Conservation (phyloP, 1,140 invertebrate species). For the Bombus confusus region DNA sequence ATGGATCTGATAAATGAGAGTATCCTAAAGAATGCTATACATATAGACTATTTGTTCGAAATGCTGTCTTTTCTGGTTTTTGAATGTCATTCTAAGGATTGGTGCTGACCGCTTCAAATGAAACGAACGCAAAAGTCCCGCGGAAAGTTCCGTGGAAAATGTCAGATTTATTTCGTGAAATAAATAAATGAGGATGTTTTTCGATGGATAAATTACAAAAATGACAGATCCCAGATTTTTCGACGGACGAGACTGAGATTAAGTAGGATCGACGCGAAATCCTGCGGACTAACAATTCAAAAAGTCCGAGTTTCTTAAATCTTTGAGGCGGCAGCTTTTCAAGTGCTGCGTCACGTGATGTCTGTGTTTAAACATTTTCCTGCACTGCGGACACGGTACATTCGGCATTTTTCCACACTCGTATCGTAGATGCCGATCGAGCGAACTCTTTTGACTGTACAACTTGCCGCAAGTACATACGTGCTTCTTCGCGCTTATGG, state of each 20-base stretch:
- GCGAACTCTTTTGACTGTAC: slow-evolving; percentile 51
- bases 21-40: background rate
- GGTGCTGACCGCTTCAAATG: background rate
- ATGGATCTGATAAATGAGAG: background rate
- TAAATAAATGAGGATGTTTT: background rate
- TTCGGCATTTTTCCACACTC: slow-evolving; percentile 55
- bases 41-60: background rate
- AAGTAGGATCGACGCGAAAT: background rate
- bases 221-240: background rate
- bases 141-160: background rate
- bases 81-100: background rate
- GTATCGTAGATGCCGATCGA: slow-evolving; percentile 51
- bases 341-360: slow-evolving; percentile 80
- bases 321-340: slow-evolving; percentile 77
- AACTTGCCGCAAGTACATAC: slow-evolving; percentile 51
- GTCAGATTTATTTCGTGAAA: background rate
- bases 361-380: slow-evolving; percentile 77
- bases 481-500: slow-evolving; percentile 23
- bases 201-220: slow-evolving; percentile 1
- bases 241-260: too few species aligned
- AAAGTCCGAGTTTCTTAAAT: background rate
- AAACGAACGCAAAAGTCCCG: background rate
- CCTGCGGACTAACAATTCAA: background rate
- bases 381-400: slow-evolving; percentile 73
- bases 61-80: background rate